Evolutionary conservation across 2,797 vertebrate genomes (phyloP).

Genomic region (Hozukius guyotensis): DNA sequence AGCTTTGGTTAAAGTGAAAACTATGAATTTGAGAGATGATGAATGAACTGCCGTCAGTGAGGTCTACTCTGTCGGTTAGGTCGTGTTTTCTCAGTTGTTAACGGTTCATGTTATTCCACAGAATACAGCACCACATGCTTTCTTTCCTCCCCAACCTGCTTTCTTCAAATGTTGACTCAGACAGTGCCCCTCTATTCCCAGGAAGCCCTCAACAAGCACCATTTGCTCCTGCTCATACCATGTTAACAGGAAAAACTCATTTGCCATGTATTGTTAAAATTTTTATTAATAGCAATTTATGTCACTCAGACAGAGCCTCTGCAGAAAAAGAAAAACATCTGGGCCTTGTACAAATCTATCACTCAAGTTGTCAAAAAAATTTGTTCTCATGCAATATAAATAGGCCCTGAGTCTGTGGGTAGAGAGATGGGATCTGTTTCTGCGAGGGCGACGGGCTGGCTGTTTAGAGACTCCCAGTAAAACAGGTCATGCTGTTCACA

Average conservation of each 20-base stretch:
- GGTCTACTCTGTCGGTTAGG: background rate
- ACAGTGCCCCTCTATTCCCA: slow-evolving; percentile 74
- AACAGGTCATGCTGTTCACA: slow-evolving; percentile 86
- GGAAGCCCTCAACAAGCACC: slow-evolving; percentile 73
- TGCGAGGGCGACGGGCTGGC: slow-evolving; percentile 78
- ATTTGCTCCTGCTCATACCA: slow-evolving; percentile 77
- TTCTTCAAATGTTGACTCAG: slow-evolving; percentile 69
- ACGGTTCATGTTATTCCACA: slow-evolving; percentile 27
- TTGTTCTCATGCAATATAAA: slow-evolving; percentile 96
- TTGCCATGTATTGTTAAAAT: slow-evolving; percentile 92
- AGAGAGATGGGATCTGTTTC: slow-evolving; percentile 87
- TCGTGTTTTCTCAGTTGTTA: slow-evolving; percentile 39
- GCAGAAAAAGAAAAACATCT: slow-evolving; percentile 86
- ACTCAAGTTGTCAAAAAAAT: slow-evolving; percentile 94
- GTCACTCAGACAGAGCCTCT: slow-evolving; percentile 86
- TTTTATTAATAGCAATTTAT: slow-evolving; percentile 95
- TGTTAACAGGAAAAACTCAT: slow-evolving; percentile 95
- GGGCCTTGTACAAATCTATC: slow-evolving; percentile 91
- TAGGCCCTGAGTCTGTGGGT: slow-evolving; percentile 84
- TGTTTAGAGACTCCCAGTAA: slow-evolving; percentile 81
- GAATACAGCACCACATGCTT: slow-evolving; percentile 41
- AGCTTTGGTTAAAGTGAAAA: background rate
- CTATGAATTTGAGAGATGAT: slow-evolving; percentile 4
- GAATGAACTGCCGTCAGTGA: slow-evolving; percentile 20
- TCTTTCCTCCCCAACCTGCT: slow-evolving; percentile 31